Conservation (phyloP, 2,113 vertebrate species). For the Passerina amoena region DNA sequence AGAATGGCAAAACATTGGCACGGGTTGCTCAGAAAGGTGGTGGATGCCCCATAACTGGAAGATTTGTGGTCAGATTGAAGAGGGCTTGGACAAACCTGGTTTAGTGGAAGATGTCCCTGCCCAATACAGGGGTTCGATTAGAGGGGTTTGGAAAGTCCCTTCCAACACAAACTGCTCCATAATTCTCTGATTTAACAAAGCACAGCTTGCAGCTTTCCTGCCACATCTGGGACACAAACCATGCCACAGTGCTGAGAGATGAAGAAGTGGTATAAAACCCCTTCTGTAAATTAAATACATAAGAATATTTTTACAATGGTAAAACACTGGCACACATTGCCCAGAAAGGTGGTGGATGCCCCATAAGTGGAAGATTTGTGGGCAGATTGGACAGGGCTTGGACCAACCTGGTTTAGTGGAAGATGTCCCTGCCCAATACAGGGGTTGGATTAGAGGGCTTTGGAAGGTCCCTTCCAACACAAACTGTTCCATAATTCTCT, state of each 20-base stretch:
- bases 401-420: neutral
- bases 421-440: neutral
- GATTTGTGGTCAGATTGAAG: neutral
- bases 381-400: neutral
- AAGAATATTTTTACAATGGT: neutral
- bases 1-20: too few species aligned
- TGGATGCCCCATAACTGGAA: neutral
- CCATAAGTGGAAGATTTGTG: neutral
- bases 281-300: neutral
- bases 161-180: neutral
- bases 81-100: neutral
- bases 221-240: neutral
- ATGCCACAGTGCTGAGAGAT: neutral
- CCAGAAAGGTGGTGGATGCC: neutral
- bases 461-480: neutral
- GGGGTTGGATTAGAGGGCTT: neutral
- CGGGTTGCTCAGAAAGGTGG: neutral
- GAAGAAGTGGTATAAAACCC: fast-evolving
- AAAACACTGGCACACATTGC: neutral
- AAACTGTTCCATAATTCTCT: neutral
- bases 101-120: neutral
- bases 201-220: neutral
- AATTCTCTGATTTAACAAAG: neutral
- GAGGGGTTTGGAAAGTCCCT: neutral
- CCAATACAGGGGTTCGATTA: fast-evolving